Evolutionary conservation across 2,113 vertebrate species (phyloP).

Genomic region (Rhagologus leucostigma): DNA sequence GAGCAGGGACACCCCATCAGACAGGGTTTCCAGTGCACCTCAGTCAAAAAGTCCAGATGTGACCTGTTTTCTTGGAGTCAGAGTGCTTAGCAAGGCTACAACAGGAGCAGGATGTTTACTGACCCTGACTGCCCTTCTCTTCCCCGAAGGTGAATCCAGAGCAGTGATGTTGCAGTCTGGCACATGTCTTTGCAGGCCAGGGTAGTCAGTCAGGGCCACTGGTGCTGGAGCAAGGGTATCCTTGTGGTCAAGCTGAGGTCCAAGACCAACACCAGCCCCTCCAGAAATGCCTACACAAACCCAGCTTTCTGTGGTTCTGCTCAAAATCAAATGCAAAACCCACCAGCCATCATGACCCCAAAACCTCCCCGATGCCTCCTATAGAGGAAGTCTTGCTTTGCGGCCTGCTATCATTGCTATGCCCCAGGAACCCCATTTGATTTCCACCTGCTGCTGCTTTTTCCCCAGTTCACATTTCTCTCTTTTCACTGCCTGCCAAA

Average conservation of each 20-base stretch:
- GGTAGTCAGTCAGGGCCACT: background rate
- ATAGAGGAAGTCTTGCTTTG: background rate
- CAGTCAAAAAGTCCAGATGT: background rate
- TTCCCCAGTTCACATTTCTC: background rate
- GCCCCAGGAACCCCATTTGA: background rate
- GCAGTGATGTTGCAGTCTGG: background rate
- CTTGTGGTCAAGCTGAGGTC: background rate
- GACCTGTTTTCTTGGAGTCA: background rate
- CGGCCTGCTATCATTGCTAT: accelerated
- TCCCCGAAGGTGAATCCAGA: background rate
- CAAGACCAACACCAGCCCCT: background rate
- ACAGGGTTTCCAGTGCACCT: background rate
- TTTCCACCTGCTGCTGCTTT: background rate
- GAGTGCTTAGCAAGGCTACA: accelerated
- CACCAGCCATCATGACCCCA: background rate
- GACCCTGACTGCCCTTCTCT: background rate
- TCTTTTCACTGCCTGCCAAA: background rate
- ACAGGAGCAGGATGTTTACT: background rate
- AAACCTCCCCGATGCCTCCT: background rate
- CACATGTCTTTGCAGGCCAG: accelerated
- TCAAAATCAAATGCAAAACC: background rate
- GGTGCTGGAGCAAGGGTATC: accelerated
- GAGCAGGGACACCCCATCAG: background rate
- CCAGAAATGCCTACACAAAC: background rate
- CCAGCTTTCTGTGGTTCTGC: background rate